Conservation (phyloP, 2,113 vertebrate genomes). For the Hippolais icterina region DNA sequence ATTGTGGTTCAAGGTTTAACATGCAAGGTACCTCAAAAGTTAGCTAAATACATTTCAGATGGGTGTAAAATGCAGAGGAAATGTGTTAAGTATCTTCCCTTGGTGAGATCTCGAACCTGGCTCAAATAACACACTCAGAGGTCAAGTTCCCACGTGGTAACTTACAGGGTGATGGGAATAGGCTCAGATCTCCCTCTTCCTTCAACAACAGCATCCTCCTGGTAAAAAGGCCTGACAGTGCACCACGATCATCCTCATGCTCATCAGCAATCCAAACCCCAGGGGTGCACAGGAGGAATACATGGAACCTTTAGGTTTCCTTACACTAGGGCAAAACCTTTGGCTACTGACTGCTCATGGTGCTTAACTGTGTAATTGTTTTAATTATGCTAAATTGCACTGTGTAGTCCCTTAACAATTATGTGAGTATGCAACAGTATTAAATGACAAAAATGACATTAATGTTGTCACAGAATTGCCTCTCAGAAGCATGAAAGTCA, state of each 20-base stretch:
- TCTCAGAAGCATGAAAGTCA: background rate
- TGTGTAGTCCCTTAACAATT: constrained; percentile 34
- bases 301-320: background rate
- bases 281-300: background rate
- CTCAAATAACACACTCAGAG: background rate
- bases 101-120: background rate
- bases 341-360: background rate
- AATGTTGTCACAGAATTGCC: background rate
- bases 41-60: constrained; percentile 37
- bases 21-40: constrained; percentile 40
- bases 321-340: background rate
- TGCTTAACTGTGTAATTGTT: constrained; percentile 7
- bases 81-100: constrained; percentile 16
- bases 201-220: background rate
- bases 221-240: background rate
- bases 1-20: constrained; percentile 35
- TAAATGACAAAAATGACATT: constrained; percentile 16
- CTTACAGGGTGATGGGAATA: background rate
- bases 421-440: background rate
- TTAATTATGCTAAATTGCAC: constrained; percentile 12
- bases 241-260: background rate
- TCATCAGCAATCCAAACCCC: background rate
- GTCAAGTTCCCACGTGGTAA: background rate
- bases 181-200: background rate
- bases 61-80: constrained; percentile 23